Conservation (phyloP, 2,113 vertebrate species). For the Hippolais icterina region DNA sequence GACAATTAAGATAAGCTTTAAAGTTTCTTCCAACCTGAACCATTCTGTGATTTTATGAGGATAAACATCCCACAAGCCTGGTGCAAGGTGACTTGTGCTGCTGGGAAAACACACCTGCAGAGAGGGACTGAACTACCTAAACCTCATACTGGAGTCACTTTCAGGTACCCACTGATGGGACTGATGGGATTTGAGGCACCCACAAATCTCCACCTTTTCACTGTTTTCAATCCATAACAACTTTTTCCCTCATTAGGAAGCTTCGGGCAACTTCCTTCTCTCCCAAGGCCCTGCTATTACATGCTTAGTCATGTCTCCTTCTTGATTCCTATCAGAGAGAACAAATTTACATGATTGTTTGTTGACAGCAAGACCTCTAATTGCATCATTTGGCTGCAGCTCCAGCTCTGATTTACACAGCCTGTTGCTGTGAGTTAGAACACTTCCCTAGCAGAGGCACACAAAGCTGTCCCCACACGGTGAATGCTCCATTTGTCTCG, state of each 20-base stretch:
- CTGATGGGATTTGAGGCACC: neutral
- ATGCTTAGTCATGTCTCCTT: constrained; percentile 65
- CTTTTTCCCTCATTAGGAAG: constrained; percentile 17
- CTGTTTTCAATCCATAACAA: neutral
- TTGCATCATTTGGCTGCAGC: constrained; percentile 61
- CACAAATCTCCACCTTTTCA: neutral
- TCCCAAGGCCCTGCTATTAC: constrained; percentile 17
- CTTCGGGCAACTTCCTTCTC: neutral
- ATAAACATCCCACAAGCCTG: neutral
- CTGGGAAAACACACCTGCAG: neutral
- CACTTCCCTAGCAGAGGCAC: constrained; percentile 20
- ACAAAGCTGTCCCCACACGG: constrained; percentile 28
- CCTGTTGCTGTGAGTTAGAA: constrained; percentile 47
- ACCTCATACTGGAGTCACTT: fast-evolving
- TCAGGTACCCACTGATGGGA: neutral
- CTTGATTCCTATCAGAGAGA: constrained; percentile 61
- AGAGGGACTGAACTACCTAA: neutral
- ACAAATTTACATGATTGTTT: constrained; percentile 72
- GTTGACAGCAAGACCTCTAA: constrained; percentile 67
- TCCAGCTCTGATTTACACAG: constrained; percentile 57
- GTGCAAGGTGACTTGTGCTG: neutral
- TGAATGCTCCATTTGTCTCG: constrained; percentile 19
- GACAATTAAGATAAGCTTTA: neutral
- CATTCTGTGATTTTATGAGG: neutral
- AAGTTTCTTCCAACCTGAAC: neutral